Base-by-base conservation (phyloP, 2,797 vertebrate genomes). In the Lepus townsendii region DNA sequence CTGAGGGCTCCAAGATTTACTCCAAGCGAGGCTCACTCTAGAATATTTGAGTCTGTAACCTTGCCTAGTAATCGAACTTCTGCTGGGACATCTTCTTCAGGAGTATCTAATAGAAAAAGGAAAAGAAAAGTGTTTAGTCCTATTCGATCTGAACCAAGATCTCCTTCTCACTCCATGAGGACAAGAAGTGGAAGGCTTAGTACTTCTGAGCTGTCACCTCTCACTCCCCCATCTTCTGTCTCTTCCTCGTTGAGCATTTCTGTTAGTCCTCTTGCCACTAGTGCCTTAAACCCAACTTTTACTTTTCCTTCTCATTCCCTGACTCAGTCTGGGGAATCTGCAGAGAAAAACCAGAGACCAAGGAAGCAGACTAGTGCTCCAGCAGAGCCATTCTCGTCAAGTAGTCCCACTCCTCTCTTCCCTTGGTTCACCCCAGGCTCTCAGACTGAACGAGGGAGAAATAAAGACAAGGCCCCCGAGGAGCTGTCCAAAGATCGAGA, bases 161-260 rank as follows among this genome's bases (percentile, higher is more conserved):
- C 99, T 96, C 99, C 99, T 65, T 99, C 99, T 0, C 99, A 99
- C 98, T 99, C 99, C 93, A 99, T 99, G 99, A 99, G 99, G 96
- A 99, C 99, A 5, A 98, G 99, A 98, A 99, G 99, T 38, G 98
- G 98, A 57, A 97, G 98, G 78, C 98, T 98, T 57, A 98, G 98
- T 91, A 95, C 98, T 91, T 98, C 99, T 54, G 99, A 99, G 89
- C 98, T 99, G 94, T 98, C 99, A 57, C 96, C 98, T 91, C 98
- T 99, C 97, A 98, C 99, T 78, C 98, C 98, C 3, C 97, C 98
- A 38, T 98, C 99, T 95, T 99, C 99, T 72, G 98, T 98, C 97
- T 98, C 99, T 87, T 98, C 98, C 97, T 99, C 99, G n/a, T 97
- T 99, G 96, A 99, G 99, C 97, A 98, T 99, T 95, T 98, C 99